Base-by-base conservation (phyloP, 2,888 invertebrate species). In the Ornithoptera priamus region DNA sequence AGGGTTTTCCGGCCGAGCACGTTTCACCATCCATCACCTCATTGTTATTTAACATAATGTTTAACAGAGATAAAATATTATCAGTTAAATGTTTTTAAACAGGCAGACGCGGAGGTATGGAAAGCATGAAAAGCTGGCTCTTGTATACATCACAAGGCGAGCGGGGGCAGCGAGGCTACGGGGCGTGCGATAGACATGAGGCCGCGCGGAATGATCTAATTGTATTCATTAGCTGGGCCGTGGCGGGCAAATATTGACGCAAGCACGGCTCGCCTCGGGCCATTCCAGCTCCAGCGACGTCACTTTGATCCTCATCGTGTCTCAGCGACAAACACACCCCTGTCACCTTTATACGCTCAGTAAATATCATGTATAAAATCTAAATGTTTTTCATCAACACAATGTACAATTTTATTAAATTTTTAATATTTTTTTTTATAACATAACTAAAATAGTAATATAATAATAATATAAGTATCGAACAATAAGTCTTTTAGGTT, bases 151-250 rank as follows among this genome's bases (percentile, higher is more conserved):
- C 84, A 81, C 85, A 83, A 85, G 85, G 39, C 10, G 39, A 39
- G 39, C 39, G 39, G 39, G 39, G 39, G 8, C 39, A 39, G 81
- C 82, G 81, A 78, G 71, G 80, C 83, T 81, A 76, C 82, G 84
- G 82, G 84, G 87, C 88, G 90, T 88, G 89, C 87, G 90, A 90
- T 89, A 89, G 89, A 88, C 87, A 90, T 87, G 89, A 89, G 92
- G 92, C 88, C 91, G 88, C 89, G 90, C 83, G 91, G 92, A 92
- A 92, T 92, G 92, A 92, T 92, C 92, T 92, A 92, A 92, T 92
- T 92, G 90, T 91, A 90, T 92, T 92, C 92, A 92, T 92, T 92
- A 92, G 92, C 87, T 84, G 84, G 90, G 88, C 83, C 86, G 85
- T 87, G 87, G 83, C 83, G 84, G 72, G 88, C 92, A 92, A 92